These are phyloP conservation scores for Adineta ricciae DNA, from an alignment of 2,888 invertebrate genomes.

Conservation along the genomic window DNA sequence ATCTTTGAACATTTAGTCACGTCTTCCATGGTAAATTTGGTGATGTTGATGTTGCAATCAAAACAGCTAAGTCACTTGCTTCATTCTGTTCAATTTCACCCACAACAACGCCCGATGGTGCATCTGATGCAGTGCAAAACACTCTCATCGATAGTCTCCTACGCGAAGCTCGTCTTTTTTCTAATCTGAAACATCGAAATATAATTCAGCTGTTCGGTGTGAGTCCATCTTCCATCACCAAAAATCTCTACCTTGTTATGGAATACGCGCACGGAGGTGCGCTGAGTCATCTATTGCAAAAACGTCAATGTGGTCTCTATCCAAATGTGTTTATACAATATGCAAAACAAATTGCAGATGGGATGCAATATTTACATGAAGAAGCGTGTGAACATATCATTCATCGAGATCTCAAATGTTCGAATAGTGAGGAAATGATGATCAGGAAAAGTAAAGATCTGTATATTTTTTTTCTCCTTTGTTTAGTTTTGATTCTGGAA, in stretches of 20 bases:
- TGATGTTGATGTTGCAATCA: background rate
- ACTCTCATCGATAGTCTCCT: slow-evolving; percentile 76
- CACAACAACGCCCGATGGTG: slow-evolving; percentile 54
- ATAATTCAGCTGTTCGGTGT: slow-evolving; percentile 67
- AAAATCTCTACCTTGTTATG: slow-evolving; percentile 86
- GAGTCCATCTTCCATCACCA: slow-evolving; percentile 56
- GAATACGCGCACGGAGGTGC: slow-evolving; percentile 89
- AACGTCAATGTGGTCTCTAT: slow-evolving; percentile 65
- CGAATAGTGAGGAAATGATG: slow-evolving; percentile 27
- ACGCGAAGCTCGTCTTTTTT: slow-evolving; percentile 89
- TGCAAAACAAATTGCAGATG: slow-evolving; percentile 87
- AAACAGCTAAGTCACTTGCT: background rate
- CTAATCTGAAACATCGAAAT: slow-evolving; percentile 83
- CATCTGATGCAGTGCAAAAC: slow-evolving; percentile 76
- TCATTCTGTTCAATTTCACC: background rate
- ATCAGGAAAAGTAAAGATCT: too few relatives aligned
- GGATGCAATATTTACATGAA: slow-evolving; percentile 33
- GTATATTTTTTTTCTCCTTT: background rate
- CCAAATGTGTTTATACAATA: slow-evolving; percentile 87
- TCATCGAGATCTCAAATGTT: slow-evolving; percentile 34
- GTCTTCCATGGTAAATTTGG: slow-evolving; percentile 8
- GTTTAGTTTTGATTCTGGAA: slow-evolving; percentile 51
- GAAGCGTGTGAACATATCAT: slow-evolving; percentile 32
- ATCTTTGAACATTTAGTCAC: background rate
- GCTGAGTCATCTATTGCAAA: slow-evolving; percentile 67